phyloP scores from a whole-genome alignment of 2,113 vertebrate species.

The Cyprinodon tularosa region DNA sequence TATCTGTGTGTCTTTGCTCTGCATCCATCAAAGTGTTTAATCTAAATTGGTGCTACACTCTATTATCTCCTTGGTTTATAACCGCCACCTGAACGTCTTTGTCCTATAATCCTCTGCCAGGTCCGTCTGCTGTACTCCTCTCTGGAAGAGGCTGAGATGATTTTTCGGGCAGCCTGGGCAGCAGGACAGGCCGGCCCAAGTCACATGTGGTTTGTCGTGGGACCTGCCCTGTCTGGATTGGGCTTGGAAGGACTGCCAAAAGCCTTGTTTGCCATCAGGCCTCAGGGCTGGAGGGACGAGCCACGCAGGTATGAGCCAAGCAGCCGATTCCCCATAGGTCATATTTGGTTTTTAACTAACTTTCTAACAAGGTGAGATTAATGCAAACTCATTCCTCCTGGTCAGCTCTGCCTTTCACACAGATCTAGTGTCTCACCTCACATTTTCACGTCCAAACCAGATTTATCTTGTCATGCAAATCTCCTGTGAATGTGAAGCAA shows the following conservation, averaged over 20 bases:
- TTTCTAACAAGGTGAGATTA: neutral
- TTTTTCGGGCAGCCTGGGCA: constrained; percentile 87
- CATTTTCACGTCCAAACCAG: no score
- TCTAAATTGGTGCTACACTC: neutral
- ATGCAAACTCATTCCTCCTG: neutral
- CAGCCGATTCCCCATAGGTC: neutral
- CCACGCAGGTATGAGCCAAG: constrained; percentile 71
- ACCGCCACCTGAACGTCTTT: neutral
- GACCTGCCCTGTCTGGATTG: constrained; percentile 85
- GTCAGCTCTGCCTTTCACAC: neutral
- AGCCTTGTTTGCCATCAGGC: constrained; percentile 89
- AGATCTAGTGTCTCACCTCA: no score
- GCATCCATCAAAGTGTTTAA: neutral
- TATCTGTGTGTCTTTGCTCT: neutral
- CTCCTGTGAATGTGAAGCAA: no score
- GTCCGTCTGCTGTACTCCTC: constrained; percentile 94
- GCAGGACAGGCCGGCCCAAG: constrained; percentile 88
- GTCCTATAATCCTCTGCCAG: constrained; percentile 34
- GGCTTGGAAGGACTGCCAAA: constrained; percentile 86
- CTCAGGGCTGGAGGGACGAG: constrained; percentile 91
- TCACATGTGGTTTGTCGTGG: constrained; percentile 94
- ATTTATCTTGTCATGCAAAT: no score
- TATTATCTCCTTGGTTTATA: neutral
- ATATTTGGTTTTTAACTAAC: neutral
- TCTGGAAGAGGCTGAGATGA: constrained; percentile 87